Conservation (phyloP, 1,140 invertebrate genomes). For the Drosophila fuyamai region DNA sequence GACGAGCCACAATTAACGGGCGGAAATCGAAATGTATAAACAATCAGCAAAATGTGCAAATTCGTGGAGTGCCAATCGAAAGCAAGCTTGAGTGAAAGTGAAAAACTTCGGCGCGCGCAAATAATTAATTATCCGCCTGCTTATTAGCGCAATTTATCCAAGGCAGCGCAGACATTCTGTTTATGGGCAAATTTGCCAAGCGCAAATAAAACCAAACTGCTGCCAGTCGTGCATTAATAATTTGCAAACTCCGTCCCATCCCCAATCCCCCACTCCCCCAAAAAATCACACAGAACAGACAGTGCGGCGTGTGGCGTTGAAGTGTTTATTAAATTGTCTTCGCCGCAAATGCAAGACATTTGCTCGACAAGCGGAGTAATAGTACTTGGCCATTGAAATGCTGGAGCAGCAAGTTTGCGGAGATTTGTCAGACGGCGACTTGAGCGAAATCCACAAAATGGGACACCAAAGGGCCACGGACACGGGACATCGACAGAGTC, state of each 20-base stretch:
- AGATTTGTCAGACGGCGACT: constrained; percentile 51
- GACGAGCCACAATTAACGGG: constrained; percentile 45
- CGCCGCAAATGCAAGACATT: constrained; percentile 62
- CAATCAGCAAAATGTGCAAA: constrained; percentile 67
- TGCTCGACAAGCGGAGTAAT: constrained; percentile 18
- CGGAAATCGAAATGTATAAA: constrained; percentile 68
- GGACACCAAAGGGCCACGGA: constrained; percentile 33
- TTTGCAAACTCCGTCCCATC: constrained; percentile 48
- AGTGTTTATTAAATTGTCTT: constrained; percentile 77
- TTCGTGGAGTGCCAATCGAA: constrained; percentile 62
- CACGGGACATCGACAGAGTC: constrained; percentile 28
- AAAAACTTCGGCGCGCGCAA: constrained; percentile 25
- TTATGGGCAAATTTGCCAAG: constrained; percentile 51
- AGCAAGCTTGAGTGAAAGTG: constrained; percentile 43
- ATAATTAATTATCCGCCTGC: constrained; percentile 59
- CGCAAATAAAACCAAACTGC: constrained; percentile 34
- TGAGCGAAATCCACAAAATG: constrained; percentile 43
- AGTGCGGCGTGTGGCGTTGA: constrained; percentile 63
- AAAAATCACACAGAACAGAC: constrained; percentile 30
- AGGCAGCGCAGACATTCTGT: constrained; percentile 42
- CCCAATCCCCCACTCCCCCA: neutral
- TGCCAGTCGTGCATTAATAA: constrained; percentile 55
- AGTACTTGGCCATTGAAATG: constrained; percentile 29
- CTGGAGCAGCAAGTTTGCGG: constrained; percentile 40
- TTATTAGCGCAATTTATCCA: constrained; percentile 39